Evolutionary conservation across 2,888 invertebrate species (phyloP), one percentile per base, ranked within the genome.

Genomic region (Nomada fabriciana): DNA sequence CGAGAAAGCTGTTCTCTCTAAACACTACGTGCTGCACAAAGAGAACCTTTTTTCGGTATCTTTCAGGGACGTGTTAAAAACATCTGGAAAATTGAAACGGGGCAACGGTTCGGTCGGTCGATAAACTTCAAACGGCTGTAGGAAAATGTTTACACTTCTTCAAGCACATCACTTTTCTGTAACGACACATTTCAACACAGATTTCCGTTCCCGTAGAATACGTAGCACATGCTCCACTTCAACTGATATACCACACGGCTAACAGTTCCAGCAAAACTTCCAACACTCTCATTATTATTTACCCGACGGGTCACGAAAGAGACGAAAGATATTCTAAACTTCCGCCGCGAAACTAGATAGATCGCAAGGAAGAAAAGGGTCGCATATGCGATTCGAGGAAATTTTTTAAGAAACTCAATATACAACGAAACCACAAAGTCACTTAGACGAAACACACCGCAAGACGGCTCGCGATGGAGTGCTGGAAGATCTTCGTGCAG

Each of bases 391-490:
- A 57, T 43, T 23, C 36, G 57, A 29, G 18, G 18, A 74, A 73
- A 2, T n/a, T 15, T 42, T 36, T n/a, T 4, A 68, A 59, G 36
- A 25, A 36, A 15, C 13, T 3, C 2, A 18, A 23, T 20, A 50
- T 15, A 20, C 53, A 15, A 29, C 43, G 11, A 15, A 25, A 53
- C 2, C 20, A 10, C 9, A 57, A n/a, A n/a, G 3, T 13, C 50
- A 43, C 11, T 7, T 36, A 0, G 5, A 57, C 83, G 83, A 76
- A 53, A 50, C 85, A 74, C 61, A 80, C 86, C 60, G 74, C 76
- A 71, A 80, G 84, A 79, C 87, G 86, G 82, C 81, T 87, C 87
- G 89, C 90, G 89, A 87, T 87, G 83, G 89, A 91, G 77, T 91
- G 90, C 80, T 80, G 84, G 65, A 72, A 63, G 76, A 74, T 59